Percentiles rank a stretch among this genome's conserved stretches.
Conservation (phyloP, 2,797 vertebrate species). For the Brachyalestes nurse region DNA sequence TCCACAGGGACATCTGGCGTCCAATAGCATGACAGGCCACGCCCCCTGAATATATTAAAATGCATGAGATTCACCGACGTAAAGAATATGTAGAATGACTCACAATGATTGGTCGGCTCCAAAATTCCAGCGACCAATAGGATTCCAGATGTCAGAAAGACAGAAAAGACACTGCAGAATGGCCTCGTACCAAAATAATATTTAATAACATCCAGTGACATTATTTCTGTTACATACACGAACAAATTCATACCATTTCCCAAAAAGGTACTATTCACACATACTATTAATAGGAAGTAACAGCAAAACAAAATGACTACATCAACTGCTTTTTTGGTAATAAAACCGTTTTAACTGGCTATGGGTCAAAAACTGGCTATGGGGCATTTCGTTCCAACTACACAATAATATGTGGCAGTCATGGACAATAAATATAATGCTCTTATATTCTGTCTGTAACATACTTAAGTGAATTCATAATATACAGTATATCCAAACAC, state of each 20-base stretch:
- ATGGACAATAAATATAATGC: background rate
- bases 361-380: background rate
- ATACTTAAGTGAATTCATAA: too few species aligned
- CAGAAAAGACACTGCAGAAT: background rate
- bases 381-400: slow-evolving; percentile 4
- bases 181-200: slow-evolving; percentile 5
- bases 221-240: background rate
- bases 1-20: background rate
- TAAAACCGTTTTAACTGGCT: background rate
- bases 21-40: slow-evolving; percentile 52
- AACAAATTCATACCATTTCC: background rate
- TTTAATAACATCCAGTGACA: slow-evolving; percentile 50
- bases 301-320: background rate
- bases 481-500: too few species aligned
- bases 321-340: background rate
- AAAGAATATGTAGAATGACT: background rate
- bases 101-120: slow-evolving; percentile 35
- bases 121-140: slow-evolving; percentile 13
- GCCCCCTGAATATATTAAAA: slow-evolving; percentile 36
- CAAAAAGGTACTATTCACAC: background rate
- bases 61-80: slow-evolving; percentile 20
- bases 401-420: background rate
- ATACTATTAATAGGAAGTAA: background rate
- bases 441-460: slow-evolving; percentile 17
- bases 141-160: background rate